Evolutionary conservation across 2,113 vertebrate species (phyloP), one percentile per base, ranked within the genome.

Genomic region (Cisticola juncidis): DNA sequence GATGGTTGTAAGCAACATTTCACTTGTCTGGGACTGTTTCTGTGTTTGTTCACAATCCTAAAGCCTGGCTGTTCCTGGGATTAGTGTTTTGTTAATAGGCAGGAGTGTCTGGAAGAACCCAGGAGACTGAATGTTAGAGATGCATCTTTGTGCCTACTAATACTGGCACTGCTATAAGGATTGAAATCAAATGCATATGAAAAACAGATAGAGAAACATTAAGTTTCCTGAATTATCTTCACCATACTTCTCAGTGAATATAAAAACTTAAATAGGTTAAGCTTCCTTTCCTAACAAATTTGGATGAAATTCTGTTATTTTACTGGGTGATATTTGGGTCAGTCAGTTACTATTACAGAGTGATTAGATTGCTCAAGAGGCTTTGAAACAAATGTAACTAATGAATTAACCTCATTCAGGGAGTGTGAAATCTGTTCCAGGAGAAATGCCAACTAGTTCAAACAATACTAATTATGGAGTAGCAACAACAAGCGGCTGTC

Each of bases 311-410:
- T 62, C 69, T 45, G 35, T 81, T 86, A 40, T 92, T 86, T 96
- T 58, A 25, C 82, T 60, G 44, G 68, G 72, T 80, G 56, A 86
- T 88, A 95, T 95, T 88, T 95, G 94, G 91, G 95, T 95, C 92
- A 93, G 86, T 96, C 88, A 94, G 92, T 96, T 95, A 96, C 94
- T 96, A 92, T 95, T 86, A 92, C 56, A 44, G 76, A 83, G 71
- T 56, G 82, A 96, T 96, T 92, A 92, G 76, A 90, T 86, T 88
- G 94, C 91, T 97, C 92, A 60, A 81, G 91, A 96, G 91, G 86
- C 96, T 97, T 96, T 96, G 86, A 97, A 96, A 94, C 88, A 97
- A 94, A 95, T 96, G 95, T 97, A 97, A 92, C 94, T 97, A 97
- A 95, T 96, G 94, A 97, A 97, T 95, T 97, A 96, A 97, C 95